Evolutionary conservation across 1,140 invertebrate genomes (phyloP), one percentile per base, ranked within the genome.

Genomic region (Procambarus virginalis): DNA sequence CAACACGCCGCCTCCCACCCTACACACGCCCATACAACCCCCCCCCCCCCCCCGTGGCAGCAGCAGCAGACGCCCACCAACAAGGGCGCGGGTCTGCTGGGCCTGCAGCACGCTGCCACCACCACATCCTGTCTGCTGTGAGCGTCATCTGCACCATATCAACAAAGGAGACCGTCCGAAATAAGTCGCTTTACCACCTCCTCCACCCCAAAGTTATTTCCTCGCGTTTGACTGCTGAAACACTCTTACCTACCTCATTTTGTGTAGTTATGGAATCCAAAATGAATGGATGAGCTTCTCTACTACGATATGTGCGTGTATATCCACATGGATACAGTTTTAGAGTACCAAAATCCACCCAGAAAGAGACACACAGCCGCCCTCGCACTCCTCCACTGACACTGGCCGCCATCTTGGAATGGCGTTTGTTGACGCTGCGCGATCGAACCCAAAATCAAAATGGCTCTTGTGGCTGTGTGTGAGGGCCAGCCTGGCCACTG

Each of bases 291-390:
- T 81, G 79, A 81, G 51, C 79, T 81, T 81, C 79, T 81, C 48
- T 81, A 81, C 79, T 81, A 81, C 79, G 79, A 81, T 81, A 81
- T 81, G 60, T 51, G 51, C 79, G 79, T 81, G 79, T 81, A 81
- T 60, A 81, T 81, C 49, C 79, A 48, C 79, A 81, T 81, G 79
- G 79, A 81, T 81, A 81, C 79, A 81, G 60, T 55, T n/a, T 81
- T 81, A 81, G 79, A 81, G 79, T 81, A 81, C 79, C n/a, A 58
- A 81, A 81, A 81, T 81, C 48, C 79, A 81, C 79, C 60, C 4
- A 60, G 49, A 81, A 81, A 34, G 22, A 81, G 48, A 46, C 58
- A 81, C 79, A 81, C 79, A 81, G 51, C 79, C 79, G 22, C 51
- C 79, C 79, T 81, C 46, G 22, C 79, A 81, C 79, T 81, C 49